A percentile compares a stretch with the other conserved stretches of the same genome.
Conservation (phyloP, 2,888 invertebrate genomes). For the Nomada fabriciana region DNA sequence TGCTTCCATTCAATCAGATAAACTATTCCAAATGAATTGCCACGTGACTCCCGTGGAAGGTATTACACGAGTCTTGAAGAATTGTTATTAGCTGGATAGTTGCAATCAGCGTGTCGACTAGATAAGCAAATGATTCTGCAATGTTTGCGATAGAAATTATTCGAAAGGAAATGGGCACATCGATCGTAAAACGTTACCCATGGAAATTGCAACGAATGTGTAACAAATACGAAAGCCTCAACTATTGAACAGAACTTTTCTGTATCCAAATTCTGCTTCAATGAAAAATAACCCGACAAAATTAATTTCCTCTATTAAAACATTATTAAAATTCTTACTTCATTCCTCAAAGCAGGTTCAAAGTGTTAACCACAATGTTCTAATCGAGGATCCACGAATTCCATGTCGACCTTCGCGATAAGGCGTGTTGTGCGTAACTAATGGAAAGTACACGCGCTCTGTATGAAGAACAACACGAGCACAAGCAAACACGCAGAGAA, state of each 20-base stretch:
- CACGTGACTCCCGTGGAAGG: not conserved
- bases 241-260: too few species aligned
- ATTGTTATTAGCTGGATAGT: not conserved
- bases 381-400: not conserved
- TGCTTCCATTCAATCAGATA: slow-evolving; percentile 14
- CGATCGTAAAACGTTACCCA: too few species aligned
- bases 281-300: too few species aligned
- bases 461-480: slow-evolving; percentile 39
- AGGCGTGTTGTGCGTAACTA: slow-evolving; percentile 24
- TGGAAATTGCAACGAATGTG: too few species aligned
- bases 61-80: not conserved
- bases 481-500: slow-evolving; percentile 29
- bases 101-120: not conserved
- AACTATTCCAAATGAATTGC: not conserved
- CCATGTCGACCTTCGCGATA: slow-evolving; percentile 1
- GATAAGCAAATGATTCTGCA: not conserved
- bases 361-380: not conserved
- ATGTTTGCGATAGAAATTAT: not conserved
- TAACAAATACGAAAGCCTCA: too few species aligned
- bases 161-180: too few species aligned
- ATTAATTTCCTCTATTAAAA: too few species aligned
- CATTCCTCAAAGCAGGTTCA: too few species aligned
- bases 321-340: too few species aligned
- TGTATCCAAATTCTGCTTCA: too few species aligned
- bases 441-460: slow-evolving; percentile 14